A percentile compares a stretch with the other conserved stretches of the same genome.
Evolutionary conservation across 2,888 invertebrate species (phyloP).

Genomic region (Onchidella celtica): DNA sequence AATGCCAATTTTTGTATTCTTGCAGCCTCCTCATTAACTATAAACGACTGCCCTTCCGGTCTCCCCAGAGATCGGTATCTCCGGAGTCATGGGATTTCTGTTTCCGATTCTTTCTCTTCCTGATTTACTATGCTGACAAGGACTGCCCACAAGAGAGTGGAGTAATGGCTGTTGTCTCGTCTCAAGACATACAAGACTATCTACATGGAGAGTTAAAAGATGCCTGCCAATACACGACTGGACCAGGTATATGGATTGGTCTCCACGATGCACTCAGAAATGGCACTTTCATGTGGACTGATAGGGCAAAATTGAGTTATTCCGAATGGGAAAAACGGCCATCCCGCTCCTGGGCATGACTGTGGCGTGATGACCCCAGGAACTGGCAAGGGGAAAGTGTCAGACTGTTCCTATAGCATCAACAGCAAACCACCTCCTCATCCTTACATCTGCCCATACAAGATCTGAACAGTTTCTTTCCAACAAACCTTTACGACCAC

Average conservation of each 20-base stretch:
- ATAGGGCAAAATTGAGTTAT: not conserved
- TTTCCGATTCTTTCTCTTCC: conserved; percentile 25
- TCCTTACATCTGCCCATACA: conserved; percentile 7
- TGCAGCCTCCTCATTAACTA: not conserved
- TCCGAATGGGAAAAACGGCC: not conserved
- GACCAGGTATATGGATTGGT: not conserved
- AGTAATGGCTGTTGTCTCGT: not conserved
- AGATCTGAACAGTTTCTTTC: too few species aligned
- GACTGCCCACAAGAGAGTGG: not conserved
- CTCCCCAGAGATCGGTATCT: not conserved
- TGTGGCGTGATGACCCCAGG: conserved; percentile 10
- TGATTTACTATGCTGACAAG: not conserved
- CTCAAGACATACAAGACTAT: not conserved
- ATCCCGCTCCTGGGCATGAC: not conserved
- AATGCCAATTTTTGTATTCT: too few species aligned
- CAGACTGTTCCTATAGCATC: not conserved
- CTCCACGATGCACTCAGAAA: not conserved
- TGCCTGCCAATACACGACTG: not conserved
- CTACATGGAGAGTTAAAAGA: not conserved
- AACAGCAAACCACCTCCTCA: not conserved
- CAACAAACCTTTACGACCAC: too few species aligned
- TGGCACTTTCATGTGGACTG: not conserved
- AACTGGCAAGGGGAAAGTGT: not conserved
- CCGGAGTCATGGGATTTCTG: not conserved
- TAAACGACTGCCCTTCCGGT: conserved; percentile 35